Percentiles rank a stretch among this genome's conserved stretches.
Conservation (phyloP, 64 coral and sea anemone species). For the Acropora yongei region DNA sequence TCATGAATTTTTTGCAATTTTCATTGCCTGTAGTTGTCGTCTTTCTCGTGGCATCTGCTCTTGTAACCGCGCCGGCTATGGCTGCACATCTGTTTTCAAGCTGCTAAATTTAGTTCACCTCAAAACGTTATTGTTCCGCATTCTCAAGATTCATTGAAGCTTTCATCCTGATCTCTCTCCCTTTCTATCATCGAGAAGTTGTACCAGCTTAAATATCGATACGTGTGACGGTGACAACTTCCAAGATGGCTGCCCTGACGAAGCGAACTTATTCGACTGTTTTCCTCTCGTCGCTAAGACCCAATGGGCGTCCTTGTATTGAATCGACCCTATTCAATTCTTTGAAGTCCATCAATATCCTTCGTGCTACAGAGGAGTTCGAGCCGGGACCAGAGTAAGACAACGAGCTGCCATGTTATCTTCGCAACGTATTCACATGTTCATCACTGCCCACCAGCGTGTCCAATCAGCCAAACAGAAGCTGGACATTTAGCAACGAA, state of each 20-base stretch:
- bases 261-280: not conserved
- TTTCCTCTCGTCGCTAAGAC: not conserved
- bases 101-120: not conserved
- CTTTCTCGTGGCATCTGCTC: no score
- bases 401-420: constrained; percentile 2
- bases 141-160: not conserved
- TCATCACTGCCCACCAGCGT: not conserved
- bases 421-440: not conserved
- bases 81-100: not conserved
- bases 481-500: constrained; percentile 36
- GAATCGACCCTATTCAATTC: not conserved
- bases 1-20: no score
- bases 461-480: constrained; percentile 43
- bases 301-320: not conserved
- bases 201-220: not conserved
- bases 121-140: not conserved
- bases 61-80: constrained; percentile 1
- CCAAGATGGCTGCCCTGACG: not conserved
- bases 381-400: constrained; percentile 7
- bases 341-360: not conserved
- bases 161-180: not conserved
- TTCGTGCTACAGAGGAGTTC: not conserved
- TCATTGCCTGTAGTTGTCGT: no score
- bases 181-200: not conserved
- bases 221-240: not conserved